These are phyloP conservation scores for Medauroidea extradentata DNA, from an alignment of 1,140 invertebrate species.

Conservation along the genomic window DNA sequence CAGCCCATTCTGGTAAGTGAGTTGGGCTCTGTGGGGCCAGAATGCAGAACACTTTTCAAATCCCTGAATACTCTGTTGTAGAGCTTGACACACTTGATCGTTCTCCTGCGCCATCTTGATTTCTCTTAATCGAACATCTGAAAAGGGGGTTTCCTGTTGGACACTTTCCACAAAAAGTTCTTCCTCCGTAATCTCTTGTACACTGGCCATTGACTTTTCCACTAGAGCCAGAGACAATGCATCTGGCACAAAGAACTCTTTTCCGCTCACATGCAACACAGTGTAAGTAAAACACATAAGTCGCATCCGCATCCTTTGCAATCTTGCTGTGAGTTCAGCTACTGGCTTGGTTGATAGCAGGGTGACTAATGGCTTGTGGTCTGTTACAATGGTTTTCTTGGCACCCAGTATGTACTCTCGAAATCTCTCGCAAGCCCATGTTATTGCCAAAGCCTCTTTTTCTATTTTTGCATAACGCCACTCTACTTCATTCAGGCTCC, in stretches of 20 bases:
- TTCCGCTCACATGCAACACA: neutral
- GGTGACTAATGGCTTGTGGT: neutral
- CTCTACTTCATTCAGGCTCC: neutral
- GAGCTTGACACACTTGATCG: neutral
- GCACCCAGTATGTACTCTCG: neutral
- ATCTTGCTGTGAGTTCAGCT: neutral
- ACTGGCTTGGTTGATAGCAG: neutral
- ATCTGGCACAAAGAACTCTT: neutral
- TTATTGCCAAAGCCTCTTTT: neutral
- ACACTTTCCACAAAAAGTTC: neutral
- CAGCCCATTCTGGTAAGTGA: neutral
- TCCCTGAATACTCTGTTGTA: neutral
- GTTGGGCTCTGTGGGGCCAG: neutral
- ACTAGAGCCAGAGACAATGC: neutral
- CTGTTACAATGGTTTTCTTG: neutral
- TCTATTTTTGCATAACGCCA: neutral
- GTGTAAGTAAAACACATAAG: neutral
- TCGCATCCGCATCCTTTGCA: neutral
- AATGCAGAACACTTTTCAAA: neutral
- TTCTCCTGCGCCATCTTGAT: neutral
- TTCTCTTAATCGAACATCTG: neutral
- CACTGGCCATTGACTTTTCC: neutral
- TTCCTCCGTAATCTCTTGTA: neutral
- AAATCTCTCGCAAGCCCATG: neutral
- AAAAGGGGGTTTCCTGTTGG: neutral